Evolutionary conservation across 2,888 invertebrate genomes (phyloP), one percentile per base, ranked within the genome.

Genomic region (Deilephila elpenor): DNA sequence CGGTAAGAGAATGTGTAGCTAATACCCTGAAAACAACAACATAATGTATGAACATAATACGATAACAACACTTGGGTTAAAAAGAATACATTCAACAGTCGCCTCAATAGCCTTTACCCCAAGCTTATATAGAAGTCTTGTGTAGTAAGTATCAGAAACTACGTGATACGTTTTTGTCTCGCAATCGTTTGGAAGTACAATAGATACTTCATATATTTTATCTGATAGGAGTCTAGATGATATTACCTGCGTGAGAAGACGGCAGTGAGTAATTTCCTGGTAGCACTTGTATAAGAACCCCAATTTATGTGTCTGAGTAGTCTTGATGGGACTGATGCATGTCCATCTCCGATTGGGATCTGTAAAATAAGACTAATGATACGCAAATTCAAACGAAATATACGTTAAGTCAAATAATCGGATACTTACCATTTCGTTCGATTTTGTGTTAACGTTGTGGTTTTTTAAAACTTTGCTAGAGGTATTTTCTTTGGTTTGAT

Each of bases 1-100:
- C 96, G 0, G 95, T 95, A 5, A 96, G 80, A 0, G 95, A 95
- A 83, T 96, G 95, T 5, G 95, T 95, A 14, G 95, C 95, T 71
- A 96, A 83, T 5, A 93, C 86, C 62, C 95, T 93, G 78, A 71
- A 87, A 86, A 72, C 61, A 64, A 72, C 29, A 37, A 20, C 14
- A 17, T 53, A 0, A 34, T n/a, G 14, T 64, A 19, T 37, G 34
- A n/a, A 34, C 7, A 8, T 11, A 44, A 1, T 44, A 44, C 8
- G 37, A 37, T 37, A 44, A 37, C 37, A 37, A 37, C 6, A 37
- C 37, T 37, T 14, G 44, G 20, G 51, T n/a, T 61, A 44, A 14
- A n/a, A 59, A 14, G 14, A 56, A 7, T 32, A 53, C 32, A 71
- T 74, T 44, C 11, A 14, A 44, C 11, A 44, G 32, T 44, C 14